Evolutionary conservation across 2,797 vertebrate genomes (phyloP).

Genomic region (Hypotaenidia okinawae): DNA sequence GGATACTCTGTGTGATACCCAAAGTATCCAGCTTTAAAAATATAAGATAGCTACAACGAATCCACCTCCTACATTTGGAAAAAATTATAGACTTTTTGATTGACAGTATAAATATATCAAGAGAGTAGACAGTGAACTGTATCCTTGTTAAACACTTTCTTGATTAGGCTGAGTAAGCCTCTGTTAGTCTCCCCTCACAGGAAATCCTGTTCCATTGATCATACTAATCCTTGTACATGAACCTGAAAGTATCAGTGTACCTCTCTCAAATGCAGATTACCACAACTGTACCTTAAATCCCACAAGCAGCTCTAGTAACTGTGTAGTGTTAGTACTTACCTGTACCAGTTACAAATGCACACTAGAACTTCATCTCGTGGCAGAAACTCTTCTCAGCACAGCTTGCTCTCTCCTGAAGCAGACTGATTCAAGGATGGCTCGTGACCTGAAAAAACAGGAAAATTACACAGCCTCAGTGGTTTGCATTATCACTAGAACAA

Average conservation of each 20-base stretch:
- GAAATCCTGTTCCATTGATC: neutral
- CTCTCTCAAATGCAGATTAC: neutral
- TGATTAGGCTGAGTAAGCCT: neutral
- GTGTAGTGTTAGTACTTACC: neutral
- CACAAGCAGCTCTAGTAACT: neutral
- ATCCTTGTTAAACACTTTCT: neutral
- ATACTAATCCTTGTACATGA: neutral
- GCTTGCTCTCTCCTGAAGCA: neutral
- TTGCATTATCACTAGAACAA: neutral
- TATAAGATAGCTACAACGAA: neutral
- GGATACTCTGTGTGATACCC: neutral
- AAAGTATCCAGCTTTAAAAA: neutral
- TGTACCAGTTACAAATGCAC: neutral
- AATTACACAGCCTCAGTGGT: neutral
- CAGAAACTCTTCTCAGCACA: neutral
- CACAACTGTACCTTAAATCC: neutral
- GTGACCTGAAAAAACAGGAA: neutral
- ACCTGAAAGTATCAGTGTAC: neutral
- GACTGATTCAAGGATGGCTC: neutral
- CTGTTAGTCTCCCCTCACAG: neutral
- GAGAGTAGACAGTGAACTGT: neutral
- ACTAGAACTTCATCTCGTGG: neutral
- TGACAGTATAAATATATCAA: neutral
- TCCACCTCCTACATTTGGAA: neutral
- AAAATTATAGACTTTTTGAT: neutral